These are phyloP conservation scores for Eupleurogrammus muticus DNA, from an alignment of 2,797 vertebrate species.

Conservation along the genomic window DNA sequence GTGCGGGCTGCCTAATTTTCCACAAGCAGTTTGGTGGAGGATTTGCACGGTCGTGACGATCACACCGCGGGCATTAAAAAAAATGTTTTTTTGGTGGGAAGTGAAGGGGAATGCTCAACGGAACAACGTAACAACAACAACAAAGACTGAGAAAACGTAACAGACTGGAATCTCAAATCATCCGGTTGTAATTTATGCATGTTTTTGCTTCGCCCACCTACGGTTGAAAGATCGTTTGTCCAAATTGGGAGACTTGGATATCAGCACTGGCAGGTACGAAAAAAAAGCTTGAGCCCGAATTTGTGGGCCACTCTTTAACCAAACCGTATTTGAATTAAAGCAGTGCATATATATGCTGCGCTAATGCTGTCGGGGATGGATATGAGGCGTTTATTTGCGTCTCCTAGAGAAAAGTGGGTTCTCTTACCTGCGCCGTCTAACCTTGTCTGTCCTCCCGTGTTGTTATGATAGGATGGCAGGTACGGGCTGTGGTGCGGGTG, in stretches of 20 bases:
- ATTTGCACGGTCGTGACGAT: conserved; percentile 72
- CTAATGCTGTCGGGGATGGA: conserved; percentile 27
- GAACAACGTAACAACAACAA: conserved; percentile 23
- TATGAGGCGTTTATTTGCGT: conserved; percentile 28
- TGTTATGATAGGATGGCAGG: conserved; percentile 96
- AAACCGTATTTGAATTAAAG: too few species aligned
- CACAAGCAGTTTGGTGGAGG: conserved; percentile 69
- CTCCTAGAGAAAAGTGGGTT: conserved; percentile 51
- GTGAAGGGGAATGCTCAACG: conserved; percentile 44
- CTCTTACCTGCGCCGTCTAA: conserved; percentile 98
- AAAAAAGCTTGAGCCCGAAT: conserved; percentile 32
- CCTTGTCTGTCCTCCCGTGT: conserved; percentile 92
- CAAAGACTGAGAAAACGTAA: conserved; percentile 18
- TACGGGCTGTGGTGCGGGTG: conserved; percentile 98
- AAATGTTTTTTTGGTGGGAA: conserved; percentile 34
- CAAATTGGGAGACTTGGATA: conserved; percentile 39
- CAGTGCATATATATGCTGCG: neutral
- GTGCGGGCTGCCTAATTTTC: conserved; percentile 80
- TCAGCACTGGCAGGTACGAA: conserved; percentile 18
- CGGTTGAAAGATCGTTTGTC: conserved; percentile 40
- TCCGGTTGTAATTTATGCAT: conserved; percentile 64
- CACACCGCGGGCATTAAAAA: conserved; percentile 71
- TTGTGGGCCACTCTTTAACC: conserved; percentile 16
- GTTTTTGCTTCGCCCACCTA: conserved; percentile 44
- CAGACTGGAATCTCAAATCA: conserved; percentile 44